Percentiles rank a stretch among this genome's conserved stretches.
phyloP scores from a whole-genome alignment of 2,888 invertebrate genomes.

The Meteorus cinctellus region DNA sequence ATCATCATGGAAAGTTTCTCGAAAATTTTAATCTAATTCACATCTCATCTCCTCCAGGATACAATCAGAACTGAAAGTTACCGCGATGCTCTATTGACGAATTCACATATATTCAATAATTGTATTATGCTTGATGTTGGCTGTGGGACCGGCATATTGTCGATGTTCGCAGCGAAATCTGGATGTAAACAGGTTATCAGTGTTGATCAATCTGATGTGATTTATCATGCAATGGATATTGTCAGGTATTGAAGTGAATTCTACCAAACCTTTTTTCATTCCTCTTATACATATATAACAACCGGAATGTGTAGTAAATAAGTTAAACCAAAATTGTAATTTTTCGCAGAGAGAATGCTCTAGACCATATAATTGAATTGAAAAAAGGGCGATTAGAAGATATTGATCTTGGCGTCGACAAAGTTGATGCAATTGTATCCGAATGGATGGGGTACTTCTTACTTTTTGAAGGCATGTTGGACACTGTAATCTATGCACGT shows the following conservation, averaged over 20 bases:
- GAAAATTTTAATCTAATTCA: neutral
- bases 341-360: conserved; percentile 81
- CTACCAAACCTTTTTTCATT: neutral
- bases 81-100: conserved; percentile 86
- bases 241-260: conserved; percentile 78
- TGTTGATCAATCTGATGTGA: conserved; percentile 96
- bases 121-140: conserved; percentile 96
- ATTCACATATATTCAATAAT: conserved; percentile 80
- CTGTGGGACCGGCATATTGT: conserved; percentile 97
- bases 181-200: conserved; percentile 94
- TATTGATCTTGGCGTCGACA: conserved; percentile 82
- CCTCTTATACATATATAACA: neutral
- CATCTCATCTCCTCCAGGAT: conserved; percentile 75
- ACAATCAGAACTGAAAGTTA: conserved; percentile 91
- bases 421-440: conserved; percentile 94
- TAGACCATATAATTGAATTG: conserved; percentile 83
- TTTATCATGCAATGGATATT: conserved; percentile 96
- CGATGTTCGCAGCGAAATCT: conserved; percentile 97
- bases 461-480: conserved; percentile 96
- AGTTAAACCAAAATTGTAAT: conserved; percentile 37
- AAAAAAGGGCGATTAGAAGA: conserved; percentile 92
- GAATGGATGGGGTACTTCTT: conserved; percentile 99
- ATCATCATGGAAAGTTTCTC: conserved; percentile 9
- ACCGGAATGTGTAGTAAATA: neutral
- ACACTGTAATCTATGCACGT: conserved; percentile 92